Base-by-base conservation (phyloP, 2,113 vertebrate genomes). In the Sphaerodactylus townsendi region DNA sequence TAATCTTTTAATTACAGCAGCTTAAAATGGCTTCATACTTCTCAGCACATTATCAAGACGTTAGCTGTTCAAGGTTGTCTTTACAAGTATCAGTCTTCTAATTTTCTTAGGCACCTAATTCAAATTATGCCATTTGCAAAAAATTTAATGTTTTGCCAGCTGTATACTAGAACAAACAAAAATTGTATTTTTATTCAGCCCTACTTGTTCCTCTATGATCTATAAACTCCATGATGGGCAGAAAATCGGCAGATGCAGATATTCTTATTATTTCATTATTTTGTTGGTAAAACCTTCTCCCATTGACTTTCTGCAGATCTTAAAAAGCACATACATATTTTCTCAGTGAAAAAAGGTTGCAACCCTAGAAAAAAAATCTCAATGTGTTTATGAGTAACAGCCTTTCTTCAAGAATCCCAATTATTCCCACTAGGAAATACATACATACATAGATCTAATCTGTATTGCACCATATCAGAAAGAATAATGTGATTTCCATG, bases 1-100 rank as follows among this genome's bases (percentile, higher is more conserved):
- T 73, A 70, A 11, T 30, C 37, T 80, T 82, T 41, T 37, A 17
- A 86, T 84, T 75, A 64, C 71, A 46, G 0, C 1, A 19, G 35
- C 81, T 78, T 17, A 83, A 82, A 72, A 35, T 17, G 1, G 7
- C 9, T 72, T 77, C 35, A 48, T 79, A n/a, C 64, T 79, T 48
- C 2, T 2, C 5, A 87, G 5, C 2, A 83, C 35, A 19, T 48
- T 72, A 79, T 56, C 3, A 1, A 8, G 2, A 48, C 21, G 56
- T 87, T 83, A 69, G 1, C 68, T 78, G 2, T 39, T n/a, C 35
- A 79, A 84, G 28, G 39, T 56, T 87, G 14, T 84, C 56, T 50
- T 30, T 84, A 56, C 10, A 84, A 2, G 1, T 46, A 10, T 59
- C 30, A 53, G 6, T 19, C 1, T 74, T 50, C 62, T 37, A 64